Base-by-base conservation (phyloP, 2,888 invertebrate species). In the Rotaria magnacalcarata region DNA sequence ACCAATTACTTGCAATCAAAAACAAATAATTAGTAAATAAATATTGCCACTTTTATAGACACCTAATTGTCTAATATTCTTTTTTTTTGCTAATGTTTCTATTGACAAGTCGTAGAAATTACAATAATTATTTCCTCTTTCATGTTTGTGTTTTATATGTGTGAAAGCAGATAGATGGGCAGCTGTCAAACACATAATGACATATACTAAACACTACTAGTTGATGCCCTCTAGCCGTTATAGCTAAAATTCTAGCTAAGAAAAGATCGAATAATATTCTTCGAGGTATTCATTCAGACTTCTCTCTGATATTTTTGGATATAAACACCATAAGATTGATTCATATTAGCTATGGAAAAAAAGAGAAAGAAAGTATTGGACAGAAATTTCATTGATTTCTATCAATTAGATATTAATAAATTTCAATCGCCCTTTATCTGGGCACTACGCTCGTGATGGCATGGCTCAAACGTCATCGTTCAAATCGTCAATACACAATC, bases 391-490 rank as follows among this genome's bases (percentile, higher is more conserved):
- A 11, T 67, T 67, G 1, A 14, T 27, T 67, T 19, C 19, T 41
- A 34, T 16, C 14, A 34, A 19, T 7, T 67, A 67, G 67, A 34
- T 19, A 67, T 19, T 67, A 14, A 6, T 67, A 34, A 67, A 34
- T 67, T 27, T 3, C 34, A 67, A 19, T 41, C 14, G 34, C 34
- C 34, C 34, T 34, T 41, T 1, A 19, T 41, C 34, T 67, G 34
- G 34, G 27, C 67, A 16, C 34, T 67, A 6, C 34, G 19, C 19
- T 34, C 2, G 67, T 67, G 34, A 67, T 67, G 67, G 67, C 67
- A 67, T 67, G 67, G 67, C 34, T 67, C 67, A 67, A 67, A 34
- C 67, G 34, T 67, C 67, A 67, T 67, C 67, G 67, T 67, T 27
- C 67, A 67, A 67, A 67, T 16, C 67, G 34, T 67, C 34, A 16